A percentile compares a stretch with the other conserved stretches of the same genome.
Evolutionary conservation across 2,888 invertebrate genomes (phyloP).

Genomic region (Automeris io): DNA sequence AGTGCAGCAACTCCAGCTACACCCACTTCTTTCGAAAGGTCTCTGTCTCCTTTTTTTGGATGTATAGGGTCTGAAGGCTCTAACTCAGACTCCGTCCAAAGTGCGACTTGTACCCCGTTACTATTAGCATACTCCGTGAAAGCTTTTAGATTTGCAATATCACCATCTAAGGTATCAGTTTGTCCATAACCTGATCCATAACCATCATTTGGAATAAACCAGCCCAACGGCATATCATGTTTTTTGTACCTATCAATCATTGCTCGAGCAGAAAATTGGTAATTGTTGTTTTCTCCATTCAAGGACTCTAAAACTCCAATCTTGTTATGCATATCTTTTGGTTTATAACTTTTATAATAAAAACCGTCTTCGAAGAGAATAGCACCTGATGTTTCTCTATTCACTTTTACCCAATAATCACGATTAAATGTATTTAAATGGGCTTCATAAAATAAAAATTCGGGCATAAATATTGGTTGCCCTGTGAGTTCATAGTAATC

Average conservation of each 20-base stretch:
- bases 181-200: slow-evolving; percentile 68
- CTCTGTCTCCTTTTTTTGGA: slow-evolving; percentile 65
- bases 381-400: slow-evolving; percentile 32
- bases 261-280: slow-evolving; percentile 66
- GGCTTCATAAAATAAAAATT: slow-evolving; percentile 62
- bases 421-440: slow-evolving; percentile 66
- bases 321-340: slow-evolving; percentile 44
- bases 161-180: slow-evolving; percentile 55
- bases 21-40: slow-evolving; percentile 53
- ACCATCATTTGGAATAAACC: slow-evolving; percentile 68
- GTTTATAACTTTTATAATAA: slow-evolving; percentile 58
- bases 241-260: slow-evolving; percentile 62
- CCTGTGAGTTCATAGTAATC: slow-evolving; percentile 67
- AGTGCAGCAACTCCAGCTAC: slow-evolving; percentile 54
- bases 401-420: slow-evolving; percentile 63
- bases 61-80: slow-evolving; percentile 50
- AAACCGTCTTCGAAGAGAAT: slow-evolving; percentile 59
- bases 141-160: slow-evolving; percentile 53
- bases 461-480: slow-evolving; percentile 55
- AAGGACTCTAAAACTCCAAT: slow-evolving; percentile 59
- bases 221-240: slow-evolving; percentile 61
- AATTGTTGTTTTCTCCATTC: slow-evolving; percentile 63
- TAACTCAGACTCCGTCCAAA: slow-evolving; percentile 65
- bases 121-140: slow-evolving; percentile 49
- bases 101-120: slow-evolving; percentile 55